Evolutionary conservation across 1,140 invertebrate species (phyloP).

Genomic region (Propsilocerus akamusi): DNA sequence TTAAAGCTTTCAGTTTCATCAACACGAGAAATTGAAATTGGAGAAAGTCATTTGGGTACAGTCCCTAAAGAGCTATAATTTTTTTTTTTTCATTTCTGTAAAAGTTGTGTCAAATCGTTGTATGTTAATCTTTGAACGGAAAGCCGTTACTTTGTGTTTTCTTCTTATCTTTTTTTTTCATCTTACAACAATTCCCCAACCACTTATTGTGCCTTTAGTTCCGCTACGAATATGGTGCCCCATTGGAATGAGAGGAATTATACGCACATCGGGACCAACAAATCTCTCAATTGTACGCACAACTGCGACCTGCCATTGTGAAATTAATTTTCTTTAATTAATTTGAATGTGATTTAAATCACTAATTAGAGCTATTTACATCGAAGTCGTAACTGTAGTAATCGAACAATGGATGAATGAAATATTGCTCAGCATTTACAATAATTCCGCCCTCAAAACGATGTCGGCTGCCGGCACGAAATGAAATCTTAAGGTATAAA

Average conservation of each 20-base stretch:
- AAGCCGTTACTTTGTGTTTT: no score
- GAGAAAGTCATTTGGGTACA: no score
- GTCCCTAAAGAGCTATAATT: no score
- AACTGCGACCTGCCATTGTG: neutral
- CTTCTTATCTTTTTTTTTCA: no score
- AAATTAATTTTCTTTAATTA: neutral
- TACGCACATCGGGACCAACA: neutral
- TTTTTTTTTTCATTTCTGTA: no score
- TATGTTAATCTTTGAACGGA: no score
- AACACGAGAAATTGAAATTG: no score
- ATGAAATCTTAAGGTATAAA: no score
- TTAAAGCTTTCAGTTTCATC: no score
- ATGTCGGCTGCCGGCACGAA: neutral
- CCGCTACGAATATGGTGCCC: neutral
- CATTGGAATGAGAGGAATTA: neutral
- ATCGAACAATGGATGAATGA: neutral
- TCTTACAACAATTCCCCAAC: neutral
- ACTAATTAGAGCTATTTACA: neutral
- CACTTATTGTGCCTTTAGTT: neutral
- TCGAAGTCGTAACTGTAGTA: neutral
- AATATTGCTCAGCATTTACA: neutral
- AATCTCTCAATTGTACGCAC: neutral
- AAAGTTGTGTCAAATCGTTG: no score
- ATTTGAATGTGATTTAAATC: neutral
- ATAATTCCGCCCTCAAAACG: neutral